Evolutionary conservation across 2,797 vertebrate species (phyloP), one percentile per base, ranked within the genome.

Genomic region (Dermochelys coriacea): DNA sequence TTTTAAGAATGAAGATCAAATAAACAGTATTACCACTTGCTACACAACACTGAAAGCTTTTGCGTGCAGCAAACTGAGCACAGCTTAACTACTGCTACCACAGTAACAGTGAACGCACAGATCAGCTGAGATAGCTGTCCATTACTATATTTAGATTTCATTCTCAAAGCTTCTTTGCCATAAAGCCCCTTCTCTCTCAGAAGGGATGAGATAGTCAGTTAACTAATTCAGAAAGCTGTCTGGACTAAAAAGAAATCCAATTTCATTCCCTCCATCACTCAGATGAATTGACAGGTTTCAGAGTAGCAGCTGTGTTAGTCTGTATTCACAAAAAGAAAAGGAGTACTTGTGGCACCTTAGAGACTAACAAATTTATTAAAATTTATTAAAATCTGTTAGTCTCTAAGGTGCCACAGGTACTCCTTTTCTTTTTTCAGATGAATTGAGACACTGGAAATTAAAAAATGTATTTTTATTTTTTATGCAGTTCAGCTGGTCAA

Each of bases 1-100:
- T 92, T 71, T 90, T 93, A 79, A 94, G 68, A 91, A 34, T 82
- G 16, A 84, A 91, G 12, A 57, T 49, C 54, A 92, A 94, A 82
- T 55, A 2, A 2, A 37, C 27, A 89, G 57, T 37, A 57, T 90
- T 95, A 45, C 34, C 19, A 19, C 21, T 96, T 68, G 50, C 27
- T 12, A 37, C 19, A 52, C 41, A 91, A 86, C n/a, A 91, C 0
- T 75, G 75, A 88, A 85, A 87, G 6, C 25, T 31, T 85, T 34
- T 45, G 25, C 5, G 68, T 45, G 31, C 25, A 81, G 11, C 3
- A 47, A 93, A 55, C 4, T 11, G 91, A 54, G 54, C 25, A 81
- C 4, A 75, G 5, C 0, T 19, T 88, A 41, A 78, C n/a, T 52
- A 45, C 25, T 86, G 25, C 82, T 64, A 84, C 2, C 4, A 75